A percentile compares a stretch with the other conserved stretches of the same genome.
These are phyloP conservation scores for Propsilocerus akamusi DNA, from an alignment of 1,140 invertebrate genomes.

Conservation along the genomic window DNA sequence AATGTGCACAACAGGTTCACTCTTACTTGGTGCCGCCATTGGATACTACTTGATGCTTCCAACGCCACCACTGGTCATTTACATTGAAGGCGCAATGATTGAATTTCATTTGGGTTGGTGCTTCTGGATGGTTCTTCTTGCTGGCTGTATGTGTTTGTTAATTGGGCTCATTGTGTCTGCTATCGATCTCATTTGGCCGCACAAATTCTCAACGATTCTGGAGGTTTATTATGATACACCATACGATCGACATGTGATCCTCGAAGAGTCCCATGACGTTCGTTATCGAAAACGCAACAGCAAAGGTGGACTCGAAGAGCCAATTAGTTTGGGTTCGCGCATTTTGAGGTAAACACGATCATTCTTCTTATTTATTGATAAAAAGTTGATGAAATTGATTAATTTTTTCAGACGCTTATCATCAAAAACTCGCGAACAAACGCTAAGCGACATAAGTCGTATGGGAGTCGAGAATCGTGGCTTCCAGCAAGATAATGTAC, in stretches of 20 bases:
- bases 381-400: too few species aligned
- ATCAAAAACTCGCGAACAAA: constrained; percentile 25
- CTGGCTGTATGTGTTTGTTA: constrained; percentile 56
- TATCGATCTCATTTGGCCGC: constrained; percentile 70
- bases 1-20: constrained; percentile 59
- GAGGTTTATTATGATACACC: constrained; percentile 90
- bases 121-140: constrained; percentile 75
- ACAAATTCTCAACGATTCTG: constrained; percentile 78
- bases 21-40: constrained; percentile 56
- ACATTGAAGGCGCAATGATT: constrained; percentile 63
- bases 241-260: constrained; percentile 78
- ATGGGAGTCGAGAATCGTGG: constrained; percentile 32
- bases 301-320: constrained; percentile 39
- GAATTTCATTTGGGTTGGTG: constrained; percentile 79
- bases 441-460: not conserved
- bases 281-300: constrained; percentile 38
- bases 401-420: constrained; percentile 34
- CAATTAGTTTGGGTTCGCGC: constrained; percentile 33
- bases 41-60: constrained; percentile 75
- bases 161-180: constrained; percentile 58
- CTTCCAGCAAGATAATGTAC: constrained; percentile 34
- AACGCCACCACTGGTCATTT: constrained; percentile 56
- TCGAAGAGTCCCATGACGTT: constrained; percentile 71
- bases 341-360: too few species aligned
- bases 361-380: constrained; percentile 11